These are phyloP conservation scores for Trididemnum miniatum DNA, from an alignment of 23 tunicate species.

Conservation along the genomic window DNA sequence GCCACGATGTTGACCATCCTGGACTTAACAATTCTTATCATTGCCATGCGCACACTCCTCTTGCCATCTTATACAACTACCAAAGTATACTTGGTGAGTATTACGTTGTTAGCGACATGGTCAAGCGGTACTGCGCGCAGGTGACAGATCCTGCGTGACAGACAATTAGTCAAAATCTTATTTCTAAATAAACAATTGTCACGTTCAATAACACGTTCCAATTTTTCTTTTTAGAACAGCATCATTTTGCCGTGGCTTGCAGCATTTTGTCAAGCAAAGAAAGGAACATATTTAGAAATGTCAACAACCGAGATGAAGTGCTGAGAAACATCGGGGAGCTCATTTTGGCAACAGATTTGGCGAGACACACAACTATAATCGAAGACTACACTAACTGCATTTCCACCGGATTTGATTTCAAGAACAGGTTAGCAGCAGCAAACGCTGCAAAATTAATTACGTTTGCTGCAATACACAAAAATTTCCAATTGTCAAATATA, in stretches of 20 bases:
- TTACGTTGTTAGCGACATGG: no score
- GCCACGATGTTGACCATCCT: constrained; percentile 97
- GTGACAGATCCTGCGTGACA: no score
- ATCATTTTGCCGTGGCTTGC: constrained; percentile 91
- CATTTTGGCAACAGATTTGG: constrained; percentile 86
- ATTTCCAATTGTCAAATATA: no score
- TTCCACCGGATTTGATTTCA: constrained; percentile 67
- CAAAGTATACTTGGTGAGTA: constrained; percentile 80
- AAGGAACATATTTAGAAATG: constrained; percentile 76
- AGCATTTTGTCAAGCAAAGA: constrained; percentile 82
- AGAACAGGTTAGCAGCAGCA: constrained; percentile 73
- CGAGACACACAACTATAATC: constrained; percentile 78
- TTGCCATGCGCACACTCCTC: constrained; percentile 78
- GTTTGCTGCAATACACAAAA: no score
- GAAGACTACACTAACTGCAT: constrained; percentile 47
- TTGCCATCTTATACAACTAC: constrained; percentile 88
- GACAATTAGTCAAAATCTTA: no score
- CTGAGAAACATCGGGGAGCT: constrained; percentile 68
- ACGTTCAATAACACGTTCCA: no score
- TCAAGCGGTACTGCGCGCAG: no score
- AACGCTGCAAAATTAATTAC: no score
- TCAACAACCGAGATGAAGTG: constrained; percentile 81
- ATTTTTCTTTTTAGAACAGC: constrained; percentile 67
- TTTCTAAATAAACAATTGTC: no score
- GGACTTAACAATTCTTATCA: constrained; percentile 91